These are phyloP conservation scores for Drosophila prosaltans DNA, from an alignment of 1,140 invertebrate genomes.

Conservation along the genomic window DNA sequence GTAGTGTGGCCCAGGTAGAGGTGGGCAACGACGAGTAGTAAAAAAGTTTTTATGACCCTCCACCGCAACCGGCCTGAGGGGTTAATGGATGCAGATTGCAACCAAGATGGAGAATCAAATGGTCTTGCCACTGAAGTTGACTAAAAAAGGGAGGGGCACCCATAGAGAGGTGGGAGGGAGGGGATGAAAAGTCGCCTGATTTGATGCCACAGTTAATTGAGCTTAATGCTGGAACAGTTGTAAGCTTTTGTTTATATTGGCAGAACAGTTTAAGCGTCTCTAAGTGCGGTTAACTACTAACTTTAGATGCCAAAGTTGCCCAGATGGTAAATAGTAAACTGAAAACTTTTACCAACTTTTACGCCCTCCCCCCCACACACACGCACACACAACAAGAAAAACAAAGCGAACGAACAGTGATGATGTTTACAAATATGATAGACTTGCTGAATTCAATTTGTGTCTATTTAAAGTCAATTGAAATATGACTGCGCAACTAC, in stretches of 20 bases:
- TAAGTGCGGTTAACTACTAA: slow-evolving; percentile 10
- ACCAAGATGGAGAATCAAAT: not conserved
- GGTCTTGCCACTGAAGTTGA: not conserved
- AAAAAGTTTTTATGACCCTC: slow-evolving; percentile 39
- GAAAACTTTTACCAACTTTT: not conserved
- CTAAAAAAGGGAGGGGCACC: too few species aligned
- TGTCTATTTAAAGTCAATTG: not conserved
- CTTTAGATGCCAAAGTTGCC: slow-evolving; percentile 3
- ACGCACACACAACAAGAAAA: not conserved
- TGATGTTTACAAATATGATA: too few species aligned
- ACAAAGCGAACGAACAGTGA: not conserved
- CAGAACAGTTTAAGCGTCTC: slow-evolving; percentile 11
- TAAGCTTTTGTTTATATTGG: slow-evolving; percentile 34
- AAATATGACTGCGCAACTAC: too few species aligned
- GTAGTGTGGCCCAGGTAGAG: slow-evolving; percentile 19
- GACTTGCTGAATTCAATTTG: too few species aligned
- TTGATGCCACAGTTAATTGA: slow-evolving; percentile 46
- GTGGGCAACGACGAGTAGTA: slow-evolving; percentile 33
- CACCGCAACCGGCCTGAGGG: slow-evolving; percentile 32
- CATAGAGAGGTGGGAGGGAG: not conserved
- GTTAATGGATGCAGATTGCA: slow-evolving; percentile 56
- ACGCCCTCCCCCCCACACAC: not conserved
- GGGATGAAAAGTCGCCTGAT: slow-evolving; percentile 26
- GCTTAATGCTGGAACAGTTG: slow-evolving; percentile 36
- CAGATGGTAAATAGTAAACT: not conserved